Evolutionary conservation across 2,888 invertebrate genomes (phyloP).

Genomic region (Tetranychus piercei): DNA sequence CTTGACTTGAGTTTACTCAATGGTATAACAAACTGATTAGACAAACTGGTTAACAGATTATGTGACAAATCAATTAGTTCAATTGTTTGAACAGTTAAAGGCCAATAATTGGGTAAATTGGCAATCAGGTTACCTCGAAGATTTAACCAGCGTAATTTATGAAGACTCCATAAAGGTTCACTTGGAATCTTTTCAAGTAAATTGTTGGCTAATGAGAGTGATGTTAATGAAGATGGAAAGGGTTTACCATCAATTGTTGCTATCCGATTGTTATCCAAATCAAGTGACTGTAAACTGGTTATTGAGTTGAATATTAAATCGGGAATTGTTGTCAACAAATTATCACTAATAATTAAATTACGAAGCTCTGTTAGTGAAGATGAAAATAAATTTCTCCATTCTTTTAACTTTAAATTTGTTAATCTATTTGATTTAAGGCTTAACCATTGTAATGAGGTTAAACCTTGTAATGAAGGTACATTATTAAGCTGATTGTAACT

Average conservation of each 20-base stretch:
- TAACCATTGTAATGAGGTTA: slow-evolving; percentile 26
- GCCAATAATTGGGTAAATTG: slow-evolving; percentile 40
- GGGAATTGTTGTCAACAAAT: slow-evolving; percentile 23
- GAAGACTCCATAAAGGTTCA: slow-evolving; percentile 43
- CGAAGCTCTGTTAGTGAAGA: slow-evolving; percentile 14
- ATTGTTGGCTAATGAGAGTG: slow-evolving; percentile 53
- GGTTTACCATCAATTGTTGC: slow-evolving; percentile 44
- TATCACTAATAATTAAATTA: slow-evolving; percentile 26
- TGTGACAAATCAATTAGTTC: slow-evolving; percentile 68
- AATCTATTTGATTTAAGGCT: slow-evolving; percentile 24
- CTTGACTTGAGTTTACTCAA: background rate
- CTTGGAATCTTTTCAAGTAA: slow-evolving; percentile 49
- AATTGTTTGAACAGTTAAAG: slow-evolving; percentile 45
- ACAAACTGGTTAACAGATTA: slow-evolving; percentile 53
- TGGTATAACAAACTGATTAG: slow-evolving; percentile 29
- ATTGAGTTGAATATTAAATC: slow-evolving; percentile 43
- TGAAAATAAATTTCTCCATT: background rate
- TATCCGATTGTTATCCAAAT: slow-evolving; percentile 53
- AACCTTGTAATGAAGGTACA: slow-evolving; percentile 7
- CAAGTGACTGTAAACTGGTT: slow-evolving; percentile 43
- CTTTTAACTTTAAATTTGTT: slow-evolving; percentile 13
- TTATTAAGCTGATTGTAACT: slow-evolving; percentile 15
- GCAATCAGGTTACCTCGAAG: slow-evolving; percentile 47
- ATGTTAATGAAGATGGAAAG: slow-evolving; percentile 47
- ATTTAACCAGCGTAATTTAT: slow-evolving; percentile 48